These are phyloP conservation scores for Meloidogyne chitwoodi DNA, from an alignment of 1,140 invertebrate genomes.

Conservation along the genomic window DNA sequence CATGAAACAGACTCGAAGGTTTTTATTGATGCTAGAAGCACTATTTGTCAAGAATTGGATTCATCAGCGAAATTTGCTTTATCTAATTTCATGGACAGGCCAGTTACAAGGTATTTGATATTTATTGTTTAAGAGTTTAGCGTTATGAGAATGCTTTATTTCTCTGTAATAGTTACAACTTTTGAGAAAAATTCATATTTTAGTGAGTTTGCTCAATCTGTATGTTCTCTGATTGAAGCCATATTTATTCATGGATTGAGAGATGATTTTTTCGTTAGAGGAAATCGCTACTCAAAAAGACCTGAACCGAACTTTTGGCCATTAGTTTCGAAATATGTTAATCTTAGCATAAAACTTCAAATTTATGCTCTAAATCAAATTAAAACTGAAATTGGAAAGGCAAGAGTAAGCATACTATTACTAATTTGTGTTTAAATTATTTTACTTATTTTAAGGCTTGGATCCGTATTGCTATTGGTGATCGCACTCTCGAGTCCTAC, in stretches of 20 bases:
- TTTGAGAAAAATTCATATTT: too few relatives aligned
- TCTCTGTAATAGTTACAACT: too few relatives aligned
- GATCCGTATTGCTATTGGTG: slow-evolving; percentile 56
- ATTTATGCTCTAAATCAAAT: slow-evolving; percentile 53
- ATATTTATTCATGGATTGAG: slow-evolving; percentile 40
- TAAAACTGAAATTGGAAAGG: slow-evolving; percentile 49
- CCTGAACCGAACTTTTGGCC: slow-evolving; percentile 60
- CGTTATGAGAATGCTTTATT: too few relatives aligned
- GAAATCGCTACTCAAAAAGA: slow-evolving; percentile 52
- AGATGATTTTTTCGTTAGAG: slow-evolving; percentile 58
- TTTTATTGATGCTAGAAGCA: background rate
- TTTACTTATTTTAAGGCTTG: slow-evolving; percentile 36
- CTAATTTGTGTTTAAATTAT: slow-evolving; percentile 2
- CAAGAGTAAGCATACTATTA: slow-evolving; percentile 38
- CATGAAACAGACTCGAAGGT: background rate
- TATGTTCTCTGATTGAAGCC: slow-evolving; percentile 32
- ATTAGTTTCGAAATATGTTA: slow-evolving; percentile 58
- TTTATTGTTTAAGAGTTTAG: too few relatives aligned
- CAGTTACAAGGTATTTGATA: background rate
- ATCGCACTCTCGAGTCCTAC: slow-evolving; percentile 43
- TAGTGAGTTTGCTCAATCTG: slow-evolving; percentile 44
- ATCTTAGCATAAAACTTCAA: slow-evolving; percentile 47
- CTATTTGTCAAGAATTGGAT: background rate
- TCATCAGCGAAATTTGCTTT: background rate
- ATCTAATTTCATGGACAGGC: background rate